A percentile compares a stretch with the other conserved stretches of the same genome.
Evolutionary conservation across 2,113 vertebrate genomes (phyloP).

Genomic region (Phalacrocorax pelagicus): DNA sequence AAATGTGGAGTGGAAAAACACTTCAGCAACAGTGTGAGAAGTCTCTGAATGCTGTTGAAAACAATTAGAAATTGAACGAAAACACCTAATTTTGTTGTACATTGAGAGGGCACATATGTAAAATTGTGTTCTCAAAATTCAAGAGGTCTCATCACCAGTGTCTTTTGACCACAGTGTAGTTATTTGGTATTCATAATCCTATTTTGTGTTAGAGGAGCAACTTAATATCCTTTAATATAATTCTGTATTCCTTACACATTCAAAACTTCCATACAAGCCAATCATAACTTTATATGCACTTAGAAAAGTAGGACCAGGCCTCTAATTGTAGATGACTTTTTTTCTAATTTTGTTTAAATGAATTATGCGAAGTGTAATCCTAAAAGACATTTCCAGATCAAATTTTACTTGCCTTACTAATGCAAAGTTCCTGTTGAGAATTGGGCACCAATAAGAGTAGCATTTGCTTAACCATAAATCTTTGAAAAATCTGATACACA

Average conservation of each 20-base stretch:
- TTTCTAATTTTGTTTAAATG: not conserved
- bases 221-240: not conserved
- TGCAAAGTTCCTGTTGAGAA: not conserved
- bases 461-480: not conserved
- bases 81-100: not conserved
- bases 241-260: not conserved
- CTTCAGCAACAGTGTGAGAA: not conserved
- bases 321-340: not conserved
- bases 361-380: not conserved
- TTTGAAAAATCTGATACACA: not conserved
- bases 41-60: not conserved
- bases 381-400: not conserved
- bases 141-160: not conserved
- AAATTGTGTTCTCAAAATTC: not conserved
- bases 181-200: not conserved
- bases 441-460: not conserved
- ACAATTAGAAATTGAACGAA: not conserved
- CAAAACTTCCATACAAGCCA: not conserved
- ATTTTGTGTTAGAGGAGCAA: not conserved
- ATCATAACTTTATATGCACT: not conserved
- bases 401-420: not conserved
- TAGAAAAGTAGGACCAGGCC: not conserved
- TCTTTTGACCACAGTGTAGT: not conserved
- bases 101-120: not conserved
- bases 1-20: not conserved